Base-by-base conservation (phyloP, 2,797 vertebrate species). In the Hyperoplus immaculatus region DNA sequence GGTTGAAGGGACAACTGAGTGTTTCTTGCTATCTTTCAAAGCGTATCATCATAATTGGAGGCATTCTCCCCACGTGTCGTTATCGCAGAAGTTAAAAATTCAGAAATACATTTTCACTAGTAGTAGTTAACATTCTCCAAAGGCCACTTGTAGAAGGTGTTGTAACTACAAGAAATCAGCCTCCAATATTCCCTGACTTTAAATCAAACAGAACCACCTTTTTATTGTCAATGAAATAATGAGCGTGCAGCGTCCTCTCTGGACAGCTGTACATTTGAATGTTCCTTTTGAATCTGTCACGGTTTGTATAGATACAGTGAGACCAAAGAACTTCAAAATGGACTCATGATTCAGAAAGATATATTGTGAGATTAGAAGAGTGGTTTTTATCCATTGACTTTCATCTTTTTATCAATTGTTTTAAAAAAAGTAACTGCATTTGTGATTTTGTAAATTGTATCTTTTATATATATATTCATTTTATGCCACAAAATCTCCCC, bases 401-500 rank as follows among this genome's bases (percentile, higher is more conserved):
- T 16, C n/a, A 55, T 41, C 13, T 10, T 60, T 38, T 47, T 49
- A 1, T 67, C 8, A 54, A n/a, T 41, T 42, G 36, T 49, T 68
- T 29, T 29, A 29, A 29, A 4, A 56, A 80, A 57, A 77, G 21
- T 42, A 76, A 45, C 7, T 50, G 13, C 55, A 13, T 0, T 45
- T 77, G 61, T 63, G 13, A 59, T 29, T 75, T 64, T 72, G 38
- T 69, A 72, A 49, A 69, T 73, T 63, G 39, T 36, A 50, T 38
- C 66, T 69, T 66, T 55, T 69, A 53, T 60, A 66, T 69, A 53
- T 60, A 66, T 64, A 50, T 65, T 56, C 47, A n/a, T 7, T 71
- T 50, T 29, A 21, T 67, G 29, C 29, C 11, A 4, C 10, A 38
- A 29, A 29, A 29, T 29, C 29, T 29, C 14, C 3, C 29, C 8